Conservation (phyloP, 2,113 vertebrate genomes). For the Pangasianodon hypophthalmus region DNA sequence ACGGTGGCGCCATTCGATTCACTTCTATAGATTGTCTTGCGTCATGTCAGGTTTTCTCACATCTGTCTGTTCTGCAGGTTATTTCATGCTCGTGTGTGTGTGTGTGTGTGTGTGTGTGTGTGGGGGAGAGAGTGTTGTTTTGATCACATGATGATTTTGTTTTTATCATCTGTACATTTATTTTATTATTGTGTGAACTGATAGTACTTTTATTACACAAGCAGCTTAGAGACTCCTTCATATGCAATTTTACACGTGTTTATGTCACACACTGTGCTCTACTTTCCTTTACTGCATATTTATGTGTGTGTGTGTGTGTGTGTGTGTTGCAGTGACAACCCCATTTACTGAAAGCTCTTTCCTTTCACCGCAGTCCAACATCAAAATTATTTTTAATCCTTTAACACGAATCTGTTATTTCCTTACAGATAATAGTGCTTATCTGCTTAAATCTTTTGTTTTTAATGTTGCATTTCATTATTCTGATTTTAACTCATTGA, state of each 20-base stretch:
- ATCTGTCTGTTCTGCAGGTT: not conserved
- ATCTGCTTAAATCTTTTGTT: not conserved
- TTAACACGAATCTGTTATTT: not conserved
- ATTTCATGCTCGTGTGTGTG: not conserved
- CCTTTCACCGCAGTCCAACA: not conserved
- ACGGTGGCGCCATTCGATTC: not conserved
- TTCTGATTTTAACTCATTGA: not conserved
- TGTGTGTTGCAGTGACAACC: not conserved
- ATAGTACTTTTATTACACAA: constrained; percentile 4
- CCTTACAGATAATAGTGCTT: not conserved
- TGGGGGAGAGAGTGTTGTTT: not conserved
- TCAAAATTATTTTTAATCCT: not conserved
- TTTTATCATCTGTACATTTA: not conserved
- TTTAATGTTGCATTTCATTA: not conserved
- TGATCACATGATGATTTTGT: not conserved
- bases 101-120: not conserved
- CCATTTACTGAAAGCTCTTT: not conserved
- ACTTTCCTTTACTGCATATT: not conserved
- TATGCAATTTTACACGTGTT: constrained; percentile 4
- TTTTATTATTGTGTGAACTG: not conserved
- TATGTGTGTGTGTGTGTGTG: not conserved
- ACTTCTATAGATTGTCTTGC: not conserved
- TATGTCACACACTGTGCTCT: not conserved
- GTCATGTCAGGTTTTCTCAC: not conserved
- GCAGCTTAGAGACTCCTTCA: not conserved